Evolutionary conservation across 1,140 invertebrate genomes (phyloP), one percentile per base, ranked within the genome.

Genomic region (Ruditapes philippinarum): DNA sequence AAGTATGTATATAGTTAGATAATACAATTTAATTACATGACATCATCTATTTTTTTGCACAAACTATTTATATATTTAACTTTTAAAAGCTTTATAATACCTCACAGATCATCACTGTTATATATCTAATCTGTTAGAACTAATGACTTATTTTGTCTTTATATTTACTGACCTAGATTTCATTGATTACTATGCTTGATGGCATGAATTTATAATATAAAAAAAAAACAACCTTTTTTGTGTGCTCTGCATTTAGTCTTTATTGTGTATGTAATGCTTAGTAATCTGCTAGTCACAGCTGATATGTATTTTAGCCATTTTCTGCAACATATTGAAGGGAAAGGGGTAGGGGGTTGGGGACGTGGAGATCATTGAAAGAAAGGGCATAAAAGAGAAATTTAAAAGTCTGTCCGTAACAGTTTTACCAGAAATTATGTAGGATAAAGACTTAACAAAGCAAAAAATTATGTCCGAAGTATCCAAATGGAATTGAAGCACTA

Each of bases 241-340:
- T 70, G 65, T 70, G 65, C 36, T 70, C 65, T 70, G 65, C 65
- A 70, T 70, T 70, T 70, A 40, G 33, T 70, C 65, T 38, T 65
- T 70, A 70, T 70, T 70, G 65, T 70, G 36, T 38, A 70, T 70
- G 65, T 70, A 40, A 70, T 62, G 7, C 22, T 7, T 62, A 62
- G 57, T 9, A 5, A 4, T 7, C 57, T 62, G 57, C 14, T 25
- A 62, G 9, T 62, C n/a, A 62, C 57, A 62, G 57, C 57, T 62
- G 57, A 28, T 25, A 62, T 62, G 14, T n/a, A n/a, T n/a, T n/a
- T n/a, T n/a, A n/a, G n/a, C n/a, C n/a, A n/a, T n/a, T n/a, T n/a
- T n/a, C n/a, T n/a, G n/a, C n/a, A n/a, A n/a, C n/a, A n/a, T n/a
- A n/a, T n/a, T n/a, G n/a, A n/a, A n/a, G n/a, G n/a, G n/a, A n/a